Base-by-base conservation (phyloP, 2,113 vertebrate species). In the Murina feae region DNA sequence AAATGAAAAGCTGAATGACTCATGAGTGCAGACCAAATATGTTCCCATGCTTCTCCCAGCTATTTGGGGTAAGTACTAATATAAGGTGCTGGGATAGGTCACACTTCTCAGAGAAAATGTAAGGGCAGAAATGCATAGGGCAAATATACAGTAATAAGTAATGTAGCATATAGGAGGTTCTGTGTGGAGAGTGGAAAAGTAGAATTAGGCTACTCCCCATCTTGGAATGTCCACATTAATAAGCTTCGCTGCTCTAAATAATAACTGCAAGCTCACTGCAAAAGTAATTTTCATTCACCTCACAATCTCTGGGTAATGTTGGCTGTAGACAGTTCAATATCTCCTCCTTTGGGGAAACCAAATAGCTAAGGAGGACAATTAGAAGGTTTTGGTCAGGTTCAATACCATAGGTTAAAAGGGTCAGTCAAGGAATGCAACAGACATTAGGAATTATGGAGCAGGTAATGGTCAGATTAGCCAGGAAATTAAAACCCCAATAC, bases 161-260 rank as follows among this genome's bases (percentile, higher is more conserved):
- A 13, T 69, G 23, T 17, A 49, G 44, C 28, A 5, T 39, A 47
- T 39, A 47, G 35, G 55, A 75, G 51, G 8, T 66, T 83, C 53
- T 81, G 42, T 75, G 35, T 66, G 30, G 42, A 66, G 30, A 92
- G 28, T 49, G 32, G 37, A 86, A 87, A 25, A 65, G 39, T 35
- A 65, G 37, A 91, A 25, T 49, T 49, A 78, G 25, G 16, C 35
- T 90, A 30, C 5, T 85, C 37, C 37, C 30, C 37, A 66, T 87
- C 47, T 82, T 93, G n/a, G 17, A 80, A 84, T 25, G 3, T 49
- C 37, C 32, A 42, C 49, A 84, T 42, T 76, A 78, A 86, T 11
- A 93, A 91, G 35, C 39, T 94, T 96, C 89, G 11, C 18, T 87
- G n/a, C 51, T 71, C 44, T 86, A 9, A 87, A 95, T 60, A 94